A percentile compares a stretch with the other conserved stretches of the same genome.
These are phyloP conservation scores for Lacerta agilis DNA, from an alignment of 2,797 vertebrate genomes.

Conservation along the genomic window DNA sequence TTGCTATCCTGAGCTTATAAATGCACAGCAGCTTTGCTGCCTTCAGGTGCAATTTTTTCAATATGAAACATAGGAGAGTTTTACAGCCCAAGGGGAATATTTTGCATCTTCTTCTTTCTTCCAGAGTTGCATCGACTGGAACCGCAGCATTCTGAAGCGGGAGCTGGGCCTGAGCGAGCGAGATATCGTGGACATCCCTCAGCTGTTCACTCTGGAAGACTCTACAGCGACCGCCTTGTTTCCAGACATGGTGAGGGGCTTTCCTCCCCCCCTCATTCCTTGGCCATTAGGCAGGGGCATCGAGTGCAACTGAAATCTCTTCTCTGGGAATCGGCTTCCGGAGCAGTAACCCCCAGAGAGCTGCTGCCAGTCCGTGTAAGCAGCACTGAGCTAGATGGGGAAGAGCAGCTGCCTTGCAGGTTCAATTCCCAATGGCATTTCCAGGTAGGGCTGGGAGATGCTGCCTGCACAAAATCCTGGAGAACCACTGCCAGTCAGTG, in stretches of 20 bases:
- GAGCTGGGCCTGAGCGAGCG: slow-evolving; percentile 87
- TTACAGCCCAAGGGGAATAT: too few species aligned
- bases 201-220: slow-evolving; percentile 80
- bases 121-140: slow-evolving; percentile 94
- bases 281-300: too few species aligned
- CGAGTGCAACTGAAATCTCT: background rate
- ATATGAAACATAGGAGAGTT: background rate
- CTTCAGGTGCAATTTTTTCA: background rate
- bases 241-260: slow-evolving; percentile 87
- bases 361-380: too few species aligned
- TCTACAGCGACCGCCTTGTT: slow-evolving; percentile 81
- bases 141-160: slow-evolving; percentile 87
- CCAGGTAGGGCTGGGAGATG: too few species aligned
- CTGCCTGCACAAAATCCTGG: too few species aligned
- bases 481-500: too few species aligned
- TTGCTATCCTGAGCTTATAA: background rate
- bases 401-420: too few species aligned
- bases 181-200: slow-evolving; percentile 91
- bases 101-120: background rate
- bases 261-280: too few species aligned
- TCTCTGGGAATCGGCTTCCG: too few species aligned
- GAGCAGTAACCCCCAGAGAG: too few species aligned
- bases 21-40: background rate
- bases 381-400: too few species aligned
- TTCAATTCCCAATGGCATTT: too few species aligned